Percentiles rank a stretch among this genome's conserved stretches.
Conservation (phyloP, 2,113 vertebrate species). For the Oncorhynchus keta region DNA sequence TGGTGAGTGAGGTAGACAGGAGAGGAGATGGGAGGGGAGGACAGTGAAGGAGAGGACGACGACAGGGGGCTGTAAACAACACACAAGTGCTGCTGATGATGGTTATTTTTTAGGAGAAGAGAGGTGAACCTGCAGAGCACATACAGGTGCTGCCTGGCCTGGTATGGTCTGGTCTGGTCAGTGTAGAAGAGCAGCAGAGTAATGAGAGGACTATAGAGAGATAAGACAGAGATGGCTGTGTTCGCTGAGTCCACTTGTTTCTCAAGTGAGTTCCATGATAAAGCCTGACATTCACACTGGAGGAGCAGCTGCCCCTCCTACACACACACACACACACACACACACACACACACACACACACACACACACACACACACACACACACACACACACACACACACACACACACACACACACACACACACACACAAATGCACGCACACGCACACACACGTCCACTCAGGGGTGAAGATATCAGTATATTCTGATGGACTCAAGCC, state of each 20-base stretch:
- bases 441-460: not conserved
- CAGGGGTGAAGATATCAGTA: not conserved
- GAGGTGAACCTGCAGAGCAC: not conserved
- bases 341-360: not conserved
- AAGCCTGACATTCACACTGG: not conserved
- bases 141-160: not conserved
- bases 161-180: not conserved
- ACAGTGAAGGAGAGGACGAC: no score
- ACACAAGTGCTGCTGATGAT: not conserved
- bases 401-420: not conserved
- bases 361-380: no score
- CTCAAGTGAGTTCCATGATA: no score
- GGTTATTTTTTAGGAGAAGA: not conserved
- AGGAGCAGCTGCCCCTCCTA: not conserved
- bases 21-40: no score
- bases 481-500: not conserved
- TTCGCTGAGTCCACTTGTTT: not conserved
- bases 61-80: not conserved
- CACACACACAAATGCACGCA: not conserved
- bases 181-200: not conserved
- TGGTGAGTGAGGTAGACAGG: no score
- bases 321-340: not conserved
- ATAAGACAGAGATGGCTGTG: not conserved
- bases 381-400: not conserved
- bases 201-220: not conserved